Base-by-base conservation (phyloP, 2,113 vertebrate species). In the Narcine bancroftii region DNA sequence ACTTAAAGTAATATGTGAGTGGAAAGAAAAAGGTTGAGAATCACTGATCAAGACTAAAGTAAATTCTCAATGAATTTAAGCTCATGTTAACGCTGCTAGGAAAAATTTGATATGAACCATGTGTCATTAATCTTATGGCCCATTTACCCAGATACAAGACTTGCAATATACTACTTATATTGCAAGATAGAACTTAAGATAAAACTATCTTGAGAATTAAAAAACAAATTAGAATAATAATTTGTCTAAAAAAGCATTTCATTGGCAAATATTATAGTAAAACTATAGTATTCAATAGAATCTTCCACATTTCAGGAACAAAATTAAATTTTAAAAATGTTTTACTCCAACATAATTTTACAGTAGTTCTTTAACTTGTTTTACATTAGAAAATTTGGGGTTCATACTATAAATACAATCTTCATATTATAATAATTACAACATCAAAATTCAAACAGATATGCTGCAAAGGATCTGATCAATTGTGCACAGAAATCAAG, bases 31-130 rank as follows among this genome's bases (percentile, higher is more conserved):
- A n/a, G n/a, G n/a, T n/a, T n/a, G n/a, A n/a, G n/a, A n/a, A n/a
- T n/a, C n/a, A n/a, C n/a, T n/a, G n/a, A n/a, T n/a, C 81, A 60
- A n/a, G 77, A 29, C 29, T n/a, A 33, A 56, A 85, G 33, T 19
- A 85, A 60, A 85, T 19, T 53, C 81, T 33, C 60, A 33, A 53
- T 85, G 13, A 87, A 36, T 87, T 87, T 87, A n/a, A 60, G 81
- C 33, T n/a, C 81, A 60, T 36, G 33, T 17, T n/a, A 60, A n/a
- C 53, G 4, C 3, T 87, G 81, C 33, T n/a, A 63, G 33, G 79
- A 56, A 60, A 87, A 2, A 29, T 36, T 36, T 9, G 6, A 15
- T 19, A 81, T 3, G 53, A 81, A 53, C 21, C 24, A 29, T 3
- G 26, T 81, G 7, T 47, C n/a, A 87, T 83, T 83, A 87, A 60